phyloP scores from a whole-genome alignment of 2,888 invertebrate genomes.

The Hipparchia semele region DNA sequence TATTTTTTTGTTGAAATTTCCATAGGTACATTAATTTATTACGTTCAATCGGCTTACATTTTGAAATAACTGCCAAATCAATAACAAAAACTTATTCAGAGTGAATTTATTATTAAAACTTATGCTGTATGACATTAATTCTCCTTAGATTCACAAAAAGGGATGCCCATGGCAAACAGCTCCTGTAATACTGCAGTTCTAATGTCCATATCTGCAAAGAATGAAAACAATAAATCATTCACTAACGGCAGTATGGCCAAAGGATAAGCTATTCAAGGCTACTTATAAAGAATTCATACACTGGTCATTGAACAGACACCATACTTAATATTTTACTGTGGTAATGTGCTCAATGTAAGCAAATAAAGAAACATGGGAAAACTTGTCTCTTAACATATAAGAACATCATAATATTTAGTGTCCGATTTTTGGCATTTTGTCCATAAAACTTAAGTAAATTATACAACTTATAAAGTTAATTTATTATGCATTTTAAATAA shows the following conservation, averaged over 20 bases:
- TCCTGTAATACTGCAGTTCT: conserved; percentile 43
- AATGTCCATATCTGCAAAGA: conserved; percentile 80
- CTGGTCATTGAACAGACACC: too few relatives aligned
- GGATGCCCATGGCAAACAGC: conserved; percentile 13
- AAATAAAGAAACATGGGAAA: too few relatives aligned
- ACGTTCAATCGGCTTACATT: conserved; percentile 27
- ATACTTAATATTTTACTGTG: too few relatives aligned
- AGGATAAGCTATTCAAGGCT: too few relatives aligned
- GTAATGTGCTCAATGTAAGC: too few relatives aligned
- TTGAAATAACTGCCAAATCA: conserved; percentile 59
- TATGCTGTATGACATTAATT: conserved; percentile 66
- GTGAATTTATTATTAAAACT: conserved; percentile 67
- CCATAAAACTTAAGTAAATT: neutral
- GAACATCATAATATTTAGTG: too few relatives aligned
- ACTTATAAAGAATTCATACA: too few relatives aligned
- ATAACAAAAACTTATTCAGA: conserved; percentile 66
- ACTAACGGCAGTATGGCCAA: too few relatives aligned
- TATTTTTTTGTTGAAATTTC: conserved; percentile 50
- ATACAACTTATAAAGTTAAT: neutral
- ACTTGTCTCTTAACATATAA: too few relatives aligned
- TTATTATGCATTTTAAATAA: too few relatives aligned
- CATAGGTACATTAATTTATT: neutral
- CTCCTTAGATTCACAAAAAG: conserved; percentile 52
- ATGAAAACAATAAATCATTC: conserved; percentile 29
- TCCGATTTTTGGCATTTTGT: neutral